Conservation (phyloP, 2,113 vertebrate species). For the Indicator maculatus region DNA sequence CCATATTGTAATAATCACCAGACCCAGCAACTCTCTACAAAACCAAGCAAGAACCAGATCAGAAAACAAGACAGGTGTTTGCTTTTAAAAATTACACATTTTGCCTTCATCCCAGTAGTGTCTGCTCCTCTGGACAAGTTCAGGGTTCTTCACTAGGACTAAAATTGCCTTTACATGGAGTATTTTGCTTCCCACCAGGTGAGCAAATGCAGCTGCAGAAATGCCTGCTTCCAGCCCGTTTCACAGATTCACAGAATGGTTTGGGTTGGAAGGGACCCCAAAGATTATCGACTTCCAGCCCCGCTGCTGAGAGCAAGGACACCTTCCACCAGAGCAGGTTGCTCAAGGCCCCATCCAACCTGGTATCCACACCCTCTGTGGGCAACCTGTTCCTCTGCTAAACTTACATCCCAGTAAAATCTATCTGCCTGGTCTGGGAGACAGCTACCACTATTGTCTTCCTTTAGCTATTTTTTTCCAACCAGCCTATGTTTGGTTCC, state of each 20-base stretch:
- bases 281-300: no score
- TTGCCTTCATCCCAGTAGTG: neutral
- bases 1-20: conserved; percentile 86
- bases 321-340: no score
- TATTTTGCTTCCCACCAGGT: neutral
- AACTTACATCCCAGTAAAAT: neutral
- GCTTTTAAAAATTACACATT: neutral
- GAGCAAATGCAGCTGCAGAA: neutral
- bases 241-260: no score
- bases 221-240: no score
- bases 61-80: neutral
- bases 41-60: neutral
- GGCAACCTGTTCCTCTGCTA: neutral
- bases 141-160: neutral
- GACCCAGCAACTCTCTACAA: conserved; percentile 87
- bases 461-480: neutral
- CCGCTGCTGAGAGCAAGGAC: no score
- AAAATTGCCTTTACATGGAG: neutral
- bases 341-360: no score
- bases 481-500: neutral
- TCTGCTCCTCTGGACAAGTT: neutral
- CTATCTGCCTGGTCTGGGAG: neutral
- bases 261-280: no score
- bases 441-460: neutral
- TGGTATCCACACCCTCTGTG: no score